Base-by-base conservation (phyloP, 1,140 invertebrate genomes). In the Caenorhabditis inopinata region DNA sequence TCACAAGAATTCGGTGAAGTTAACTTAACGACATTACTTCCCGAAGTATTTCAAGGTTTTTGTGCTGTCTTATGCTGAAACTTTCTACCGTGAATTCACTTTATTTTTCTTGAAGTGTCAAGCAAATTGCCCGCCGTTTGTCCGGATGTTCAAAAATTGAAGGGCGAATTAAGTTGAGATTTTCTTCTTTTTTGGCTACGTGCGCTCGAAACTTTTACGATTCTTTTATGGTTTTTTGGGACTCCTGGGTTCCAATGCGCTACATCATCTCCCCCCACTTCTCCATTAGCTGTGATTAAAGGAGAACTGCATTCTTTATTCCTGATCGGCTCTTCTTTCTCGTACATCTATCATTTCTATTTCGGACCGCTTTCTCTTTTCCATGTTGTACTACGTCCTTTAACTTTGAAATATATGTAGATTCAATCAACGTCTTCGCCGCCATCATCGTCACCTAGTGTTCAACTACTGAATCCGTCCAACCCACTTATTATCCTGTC, bases 401-500 rank as follows among this genome's bases (percentile, higher is more conserved):
- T 42, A 38, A 29, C 25, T 68, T 68, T 5, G 32, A 68, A 68
- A 38, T 68, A 16, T 68, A 68, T 68, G 58, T 38, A 68, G 58
- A 68, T 68, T 42, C 58, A 68, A 68, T 68, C 58, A 68, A 68
- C 5, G 11, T 42, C 29, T 29, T 6, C 23, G 12, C 3, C 51
- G 16, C 27, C 14, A 29, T 23, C 21, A 21, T 16, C 51, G 1
- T 29, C 48, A 51, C 51, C 18, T 32, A 25, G 6, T 38, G 9
- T 21, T 68, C 58, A 29, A 21, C 32, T 58, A 1, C 9, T 32
- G 3, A 4, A 11, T 3, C 21, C 14, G 14, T 9, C n/a, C 32
- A 5, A 68, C 35, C 58, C 38, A 68, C 58, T 68, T 68, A 68
- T 68, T 68, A 68, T 68, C 58, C 32, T 68, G 58, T 68, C 58